Evolutionary conservation across 1,140 invertebrate genomes (phyloP).

Genomic region (Drosophila littoralis): DNA sequence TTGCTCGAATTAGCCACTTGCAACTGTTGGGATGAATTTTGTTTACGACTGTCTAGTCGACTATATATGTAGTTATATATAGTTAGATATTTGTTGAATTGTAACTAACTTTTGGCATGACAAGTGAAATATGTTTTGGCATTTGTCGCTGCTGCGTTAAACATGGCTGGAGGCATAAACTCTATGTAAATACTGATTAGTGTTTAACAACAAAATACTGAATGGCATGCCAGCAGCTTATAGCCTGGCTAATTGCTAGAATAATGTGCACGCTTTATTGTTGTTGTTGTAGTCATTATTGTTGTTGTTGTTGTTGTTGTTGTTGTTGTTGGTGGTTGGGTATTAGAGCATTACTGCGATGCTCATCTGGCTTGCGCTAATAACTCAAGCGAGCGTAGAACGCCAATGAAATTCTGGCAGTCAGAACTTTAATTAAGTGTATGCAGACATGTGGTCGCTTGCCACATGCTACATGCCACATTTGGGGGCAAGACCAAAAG

Average conservation of each 20-base stretch:
- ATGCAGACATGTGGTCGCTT: background rate
- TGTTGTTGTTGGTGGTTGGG: conserved; percentile 16
- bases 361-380: conserved; percentile 77
- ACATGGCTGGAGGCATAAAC: conserved; percentile 9
- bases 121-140: conserved; percentile 8
- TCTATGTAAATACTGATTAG: conserved; percentile 28
- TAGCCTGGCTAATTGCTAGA: conserved; percentile 53
- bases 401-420: conserved; percentile 3
- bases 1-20: too few relatives aligned
- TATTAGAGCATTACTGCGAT: conserved; percentile 72
- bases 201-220: conserved; percentile 39
- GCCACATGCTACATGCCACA: conserved; percentile 5
- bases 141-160: conserved; percentile 8
- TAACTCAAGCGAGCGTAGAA: conserved; percentile 52
- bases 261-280: conserved; percentile 35
- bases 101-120: conserved; percentile 28
- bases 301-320: conserved; percentile 1
- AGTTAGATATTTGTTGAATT: too few relatives aligned
- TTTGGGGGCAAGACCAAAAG: conserved; percentile 31
- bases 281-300: conserved; percentile 1
- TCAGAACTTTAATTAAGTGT: conserved; percentile 50
- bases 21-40: too few relatives aligned
- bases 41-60: too few relatives aligned
- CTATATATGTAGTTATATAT: too few relatives aligned
- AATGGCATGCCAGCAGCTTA: conserved; percentile 40